A percentile compares a stretch with the other conserved stretches of the same genome.
Evolutionary conservation across 2,888 invertebrate species (phyloP).

Genomic region (Cryptus armator): DNA sequence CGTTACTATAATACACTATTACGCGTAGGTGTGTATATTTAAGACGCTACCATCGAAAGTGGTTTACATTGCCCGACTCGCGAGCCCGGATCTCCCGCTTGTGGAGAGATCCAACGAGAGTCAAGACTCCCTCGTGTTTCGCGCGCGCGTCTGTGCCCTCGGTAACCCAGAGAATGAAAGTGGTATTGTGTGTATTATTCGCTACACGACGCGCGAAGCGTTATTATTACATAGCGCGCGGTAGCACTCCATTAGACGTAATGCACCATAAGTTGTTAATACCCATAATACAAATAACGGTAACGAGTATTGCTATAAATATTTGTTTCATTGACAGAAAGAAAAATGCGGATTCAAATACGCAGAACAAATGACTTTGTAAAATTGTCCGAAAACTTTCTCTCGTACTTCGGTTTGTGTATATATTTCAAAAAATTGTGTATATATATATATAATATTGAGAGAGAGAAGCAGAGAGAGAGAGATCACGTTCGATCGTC

Average conservation of each 20-base stretch:
- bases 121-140: slow-evolving; percentile 22
- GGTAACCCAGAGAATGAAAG: slow-evolving; percentile 73
- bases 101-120: slow-evolving; percentile 15
- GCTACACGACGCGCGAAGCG: slow-evolving; percentile 4
- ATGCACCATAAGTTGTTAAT: slow-evolving; percentile 17
- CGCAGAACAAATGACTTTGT: slow-evolving; percentile 27
- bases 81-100: slow-evolving; percentile 44
- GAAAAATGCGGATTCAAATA: slow-evolving; percentile 22
- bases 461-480: no score
- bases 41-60: slow-evolving; percentile 80
- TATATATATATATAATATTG: no score
- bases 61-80: slow-evolving; percentile 76
- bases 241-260: slow-evolving; percentile 31
- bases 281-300: slow-evolving; percentile 5
- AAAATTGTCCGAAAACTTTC: slow-evolving; percentile 54
- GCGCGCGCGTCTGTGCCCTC: slow-evolving; percentile 46
- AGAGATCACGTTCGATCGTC: background rate
- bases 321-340: background rate
- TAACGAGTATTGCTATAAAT: background rate
- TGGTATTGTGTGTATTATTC: slow-evolving; percentile 59
- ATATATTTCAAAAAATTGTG: background rate
- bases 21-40: slow-evolving; percentile 58
- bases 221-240: slow-evolving; percentile 20
- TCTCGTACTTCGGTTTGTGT: slow-evolving; percentile 25
- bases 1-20: slow-evolving; percentile 45